phyloP scores from a whole-genome alignment of 2,797 vertebrate genomes.

The Rhinophrynus dorsalis region DNA sequence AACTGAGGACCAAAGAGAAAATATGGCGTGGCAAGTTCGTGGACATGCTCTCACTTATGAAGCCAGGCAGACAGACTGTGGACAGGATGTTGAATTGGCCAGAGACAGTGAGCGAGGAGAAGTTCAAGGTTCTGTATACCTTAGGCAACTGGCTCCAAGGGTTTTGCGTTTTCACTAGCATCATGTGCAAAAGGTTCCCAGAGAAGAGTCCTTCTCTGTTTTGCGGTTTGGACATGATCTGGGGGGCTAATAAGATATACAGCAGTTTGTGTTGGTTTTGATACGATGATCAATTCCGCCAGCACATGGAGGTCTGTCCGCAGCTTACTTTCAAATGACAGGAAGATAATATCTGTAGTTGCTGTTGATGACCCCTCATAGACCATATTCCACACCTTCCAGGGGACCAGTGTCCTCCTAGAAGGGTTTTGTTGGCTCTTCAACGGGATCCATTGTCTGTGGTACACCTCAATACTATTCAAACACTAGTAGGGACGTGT shows the following conservation, averaged over 20 bases:
- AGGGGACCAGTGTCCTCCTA: not conserved
- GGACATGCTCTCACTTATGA: no score
- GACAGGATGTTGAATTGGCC: no score
- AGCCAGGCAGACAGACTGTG: no score
- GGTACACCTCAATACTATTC: not conserved
- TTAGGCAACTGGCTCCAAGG: not conserved
- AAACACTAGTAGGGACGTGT: not conserved
- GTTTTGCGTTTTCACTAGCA: not conserved
- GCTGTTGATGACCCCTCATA: not conserved
- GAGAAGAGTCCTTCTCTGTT: not conserved
- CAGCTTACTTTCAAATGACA: not conserved
- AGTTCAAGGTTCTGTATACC: not conserved
- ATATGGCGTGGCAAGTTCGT: no score
- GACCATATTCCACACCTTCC: not conserved
- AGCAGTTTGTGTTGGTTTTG: not conserved
- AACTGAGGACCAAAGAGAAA: no score
- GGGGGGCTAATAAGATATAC: not conserved
- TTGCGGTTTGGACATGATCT: not conserved
- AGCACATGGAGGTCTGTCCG: not conserved
- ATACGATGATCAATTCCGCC: not conserved
- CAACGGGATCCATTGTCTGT: not conserved
- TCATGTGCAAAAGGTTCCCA: not conserved
- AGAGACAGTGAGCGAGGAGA: no score
- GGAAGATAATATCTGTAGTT: not conserved
- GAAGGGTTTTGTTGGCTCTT: not conserved